Conservation (phyloP, 2,888 invertebrate genomes). For the Drosophila monieri region DNA sequence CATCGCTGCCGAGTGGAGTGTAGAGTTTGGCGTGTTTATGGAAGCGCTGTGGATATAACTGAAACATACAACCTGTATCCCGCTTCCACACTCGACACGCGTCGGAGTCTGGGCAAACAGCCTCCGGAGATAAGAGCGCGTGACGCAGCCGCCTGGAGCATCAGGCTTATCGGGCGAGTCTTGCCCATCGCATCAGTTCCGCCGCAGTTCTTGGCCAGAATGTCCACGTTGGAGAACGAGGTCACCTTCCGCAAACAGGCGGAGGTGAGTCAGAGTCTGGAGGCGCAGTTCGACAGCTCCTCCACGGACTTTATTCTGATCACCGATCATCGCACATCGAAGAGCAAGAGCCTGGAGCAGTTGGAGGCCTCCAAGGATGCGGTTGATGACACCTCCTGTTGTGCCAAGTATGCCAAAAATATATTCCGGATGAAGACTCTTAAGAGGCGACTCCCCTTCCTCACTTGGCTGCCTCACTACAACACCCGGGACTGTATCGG, state of each 20-base stretch:
- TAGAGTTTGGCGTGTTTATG: constrained; percentile 46
- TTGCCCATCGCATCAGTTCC: constrained; percentile 46
- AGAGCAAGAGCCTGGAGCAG: constrained; percentile 69
- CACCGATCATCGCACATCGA: constrained; percentile 78
- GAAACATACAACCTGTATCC: constrained; percentile 74
- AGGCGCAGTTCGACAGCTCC: constrained; percentile 77
- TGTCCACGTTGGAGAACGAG: constrained; percentile 78
- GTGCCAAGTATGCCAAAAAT: constrained; percentile 75
- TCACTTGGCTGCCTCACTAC: constrained; percentile 92
- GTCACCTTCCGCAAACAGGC: constrained; percentile 73
- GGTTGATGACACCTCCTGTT: constrained; percentile 41
- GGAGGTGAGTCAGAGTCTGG: constrained; percentile 69
- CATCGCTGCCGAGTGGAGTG: constrained; percentile 3
- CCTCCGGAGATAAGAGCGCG: constrained; percentile 61
- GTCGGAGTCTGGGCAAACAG: constrained; percentile 65
- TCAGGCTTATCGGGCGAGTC: constrained; percentile 48
- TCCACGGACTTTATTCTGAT: constrained; percentile 81
- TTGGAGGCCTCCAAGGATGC: constrained; percentile 53
- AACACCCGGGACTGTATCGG: constrained; percentile 89
- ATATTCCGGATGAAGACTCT: constrained; percentile 88
- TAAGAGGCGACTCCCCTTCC: constrained; percentile 89
- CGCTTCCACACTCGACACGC: constrained; percentile 66
- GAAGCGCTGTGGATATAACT: constrained; percentile 43
- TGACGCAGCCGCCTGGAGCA: constrained; percentile 59
- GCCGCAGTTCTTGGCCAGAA: constrained; percentile 44